Evolutionary conservation across 2,113 vertebrate species (phyloP), one percentile per base, ranked within the genome.

Genomic region (Brachyhypopomus gauderio): DNA sequence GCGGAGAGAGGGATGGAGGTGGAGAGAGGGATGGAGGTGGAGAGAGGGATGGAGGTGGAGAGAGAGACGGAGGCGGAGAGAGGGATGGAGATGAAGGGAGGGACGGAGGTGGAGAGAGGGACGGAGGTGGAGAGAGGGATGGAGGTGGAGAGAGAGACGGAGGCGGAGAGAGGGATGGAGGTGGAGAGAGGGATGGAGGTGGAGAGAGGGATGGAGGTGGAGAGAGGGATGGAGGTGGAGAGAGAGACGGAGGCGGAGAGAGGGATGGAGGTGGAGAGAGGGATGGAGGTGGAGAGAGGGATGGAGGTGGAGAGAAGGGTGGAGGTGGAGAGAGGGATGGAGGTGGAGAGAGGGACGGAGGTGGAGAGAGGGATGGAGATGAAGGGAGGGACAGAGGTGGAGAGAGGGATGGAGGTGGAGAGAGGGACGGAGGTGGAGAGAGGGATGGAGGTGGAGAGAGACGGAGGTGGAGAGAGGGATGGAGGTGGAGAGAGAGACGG

Each of bases 91-190:
- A n/a, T n/a, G n/a, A 77, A 84, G 5, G 23, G n/a, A 82, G 74
- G 87, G 45, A 86, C 80, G 11, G 72, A 80, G 66, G 25, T 78
- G 48, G 63, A 70, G 62, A 83, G 38, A 75, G 38, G 63, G n/a
- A n/a, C n/a, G n/a, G n/a, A n/a, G n/a, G n/a, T n/a, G n/a, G 77
- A 84, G 5, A 23, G n/a, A 82, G 74, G 87, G 45, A 86, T 79
- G 11, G 72, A 80, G 66, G 25, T 78, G 48, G 63, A 70, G 62
- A 83, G 38, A 75, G 38, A n/a, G n/a, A n/a, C n/a, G n/a, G n/a
- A n/a, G n/a, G n/a, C n/a, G n/a, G 77, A 84, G 5, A 23, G n/a
- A 82, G 74, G 87, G 45, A 86, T 79, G 11, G 72, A 80, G 66
- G 25, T 78, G 48, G 63, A 70, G 62, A 83, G 38, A 75, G 38